Evolutionary conservation across 2,888 invertebrate genomes (phyloP), one percentile per base, ranked within the genome.

Genomic region (Dichetophora obliterata): DNA sequence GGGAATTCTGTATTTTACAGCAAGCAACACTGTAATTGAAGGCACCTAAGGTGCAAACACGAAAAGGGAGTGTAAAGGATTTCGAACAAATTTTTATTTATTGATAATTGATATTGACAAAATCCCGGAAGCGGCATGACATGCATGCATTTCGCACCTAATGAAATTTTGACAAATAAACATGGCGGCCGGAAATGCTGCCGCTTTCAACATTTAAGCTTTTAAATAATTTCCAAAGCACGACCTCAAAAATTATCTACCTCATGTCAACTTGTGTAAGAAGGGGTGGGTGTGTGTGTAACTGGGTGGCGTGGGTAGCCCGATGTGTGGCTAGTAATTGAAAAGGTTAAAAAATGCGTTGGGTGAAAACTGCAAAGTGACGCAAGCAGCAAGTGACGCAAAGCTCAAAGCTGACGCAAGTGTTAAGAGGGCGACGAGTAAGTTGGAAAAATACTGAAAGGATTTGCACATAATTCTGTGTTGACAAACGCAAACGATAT

Each of bases 211-310:
- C 86, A 85, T 85, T 85, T 86, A 86, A 85, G 86, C 86, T 85
- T 86, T 85, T 85, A 85, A 86, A 85, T 85, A 84, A 85, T 86
- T 85, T 85, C 83, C 84, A 82, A 85, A 82, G 85, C 85, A 85
- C 85, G 86, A 86, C 82, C 83, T 82, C 59, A 27, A 59, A 59
- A 61, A 82, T 82, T 79, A 82, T 82, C 86, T 79, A 81, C 16
- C 54, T 54, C 54, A 43, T 22, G 31, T 54, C 54, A 70, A 6
- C 27, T 83, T 83, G 82, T 85, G 19, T 83, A 80, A 84, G 81
- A 5, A 19, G 27, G 59, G 48, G 24, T 8, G 27, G 5, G 31
- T 27, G 8, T 8, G 24, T 8, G 50, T 19, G 11, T 22, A 5
- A 37, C 2, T 22, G n/a, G 43, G 43, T 24, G 50, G 43, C 43